These are phyloP conservation scores for Lepidotrigona ventralis DNA, from an alignment of 1,140 invertebrate species.

Conservation along the genomic window DNA sequence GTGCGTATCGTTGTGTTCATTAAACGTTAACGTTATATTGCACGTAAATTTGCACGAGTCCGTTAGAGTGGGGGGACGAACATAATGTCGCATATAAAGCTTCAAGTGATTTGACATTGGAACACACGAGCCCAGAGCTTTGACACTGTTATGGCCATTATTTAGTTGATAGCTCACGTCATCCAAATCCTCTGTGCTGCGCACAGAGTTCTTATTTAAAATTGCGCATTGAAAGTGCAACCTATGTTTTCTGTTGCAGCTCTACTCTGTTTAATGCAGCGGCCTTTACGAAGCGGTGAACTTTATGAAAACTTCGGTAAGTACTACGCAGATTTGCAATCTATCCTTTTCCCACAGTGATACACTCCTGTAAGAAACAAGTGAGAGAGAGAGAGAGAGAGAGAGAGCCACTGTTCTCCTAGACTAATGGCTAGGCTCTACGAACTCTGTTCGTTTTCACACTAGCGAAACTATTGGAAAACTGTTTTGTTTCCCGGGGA, in stretches of 20 bases:
- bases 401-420: background rate
- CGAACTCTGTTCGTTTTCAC: slow-evolving; percentile 56
- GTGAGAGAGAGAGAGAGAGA: background rate
- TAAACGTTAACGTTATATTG: too few species aligned
- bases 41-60: too few species aligned
- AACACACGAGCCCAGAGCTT: background rate
- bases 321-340: slow-evolving; percentile 46
- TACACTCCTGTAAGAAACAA: slow-evolving; percentile 13
- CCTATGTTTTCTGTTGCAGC: slow-evolving; percentile 49
- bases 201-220: background rate
- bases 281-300: slow-evolving; percentile 30
- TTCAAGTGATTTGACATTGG: background rate
- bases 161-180: background rate
- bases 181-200: too few species aligned
- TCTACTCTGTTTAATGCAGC: slow-evolving; percentile 48
- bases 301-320: slow-evolving; percentile 61
- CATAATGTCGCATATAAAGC: background rate
- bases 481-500: slow-evolving; percentile 54
- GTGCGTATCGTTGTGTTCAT: too few species aligned
- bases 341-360: slow-evolving; percentile 50
- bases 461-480: slow-evolving; percentile 54
- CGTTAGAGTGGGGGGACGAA: too few species aligned
- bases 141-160: background rate
- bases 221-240: background rate
- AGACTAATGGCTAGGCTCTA: slow-evolving; percentile 48